Base-by-base conservation (phyloP, 2,888 invertebrate genomes). In the Schizaphis graminum region DNA sequence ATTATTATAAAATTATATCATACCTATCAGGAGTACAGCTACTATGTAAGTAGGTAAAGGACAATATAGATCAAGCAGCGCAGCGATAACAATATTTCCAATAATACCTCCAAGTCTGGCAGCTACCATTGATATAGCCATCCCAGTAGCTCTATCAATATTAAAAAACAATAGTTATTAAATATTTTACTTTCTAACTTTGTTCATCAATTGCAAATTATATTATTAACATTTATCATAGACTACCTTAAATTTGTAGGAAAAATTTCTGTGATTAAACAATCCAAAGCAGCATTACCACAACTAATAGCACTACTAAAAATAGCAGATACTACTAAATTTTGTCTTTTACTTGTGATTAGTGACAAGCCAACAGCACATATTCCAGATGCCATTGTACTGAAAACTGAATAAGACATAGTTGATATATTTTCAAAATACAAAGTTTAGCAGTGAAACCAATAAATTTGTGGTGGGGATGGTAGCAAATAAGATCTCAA, bases 21-120 rank as follows among this genome's bases (percentile, higher is more conserved):
- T 95, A 96, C 96, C 97, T 95, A 98, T 97, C 95, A 99, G 97
- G 95, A 99, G 97, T 57, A 97, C 97, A 95, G 98, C 98, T 91
- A 99, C 98, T 95, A 98, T 98, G 96, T 99, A 98, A 95, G 99
- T 98, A 92, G 99, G 99, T 95, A 98, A 98, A 77, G 98, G 98
- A 96, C 99, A 99, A 96, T 98, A 98, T 95, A 97, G 96, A 96
- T 98, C 98, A 95, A 99, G 96, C 93, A 99, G 96, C 95, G 98
- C 97, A 56, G 99, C 99, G 95, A 99, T 99, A 94, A 98, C 98
- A 95, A 98, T 97, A 96, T 98, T 98, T 94, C 98, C 98, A 95
- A 97, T 97, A 95, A 99, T 98, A 95, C 99, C 98, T 95, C 98
- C 99, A 94, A 99, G 96, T 94, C 99, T 97, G 53, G 98, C 98